Evolutionary conservation across 2,888 invertebrate species (phyloP).

Genomic region (Julus scandinavius): DNA sequence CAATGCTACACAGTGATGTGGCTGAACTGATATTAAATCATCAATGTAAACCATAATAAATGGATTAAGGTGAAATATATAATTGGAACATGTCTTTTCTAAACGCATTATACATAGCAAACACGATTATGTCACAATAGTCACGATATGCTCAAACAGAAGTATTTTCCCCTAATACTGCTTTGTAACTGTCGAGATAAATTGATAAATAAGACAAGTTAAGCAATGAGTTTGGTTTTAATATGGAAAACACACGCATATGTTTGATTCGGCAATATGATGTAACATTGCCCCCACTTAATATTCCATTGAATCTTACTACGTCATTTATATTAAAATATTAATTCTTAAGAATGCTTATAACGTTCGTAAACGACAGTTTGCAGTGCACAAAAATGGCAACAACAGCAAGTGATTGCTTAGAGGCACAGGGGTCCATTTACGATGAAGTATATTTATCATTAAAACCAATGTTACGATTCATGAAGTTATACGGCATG

Average conservation of each 20-base stretch:
- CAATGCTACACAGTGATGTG: too few species aligned
- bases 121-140: too few species aligned
- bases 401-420: not conserved
- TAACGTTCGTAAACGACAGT: not conserved
- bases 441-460: not conserved
- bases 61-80: too few species aligned
- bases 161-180: too few species aligned
- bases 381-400: not conserved
- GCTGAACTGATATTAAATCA: too few species aligned
- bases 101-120: too few species aligned
- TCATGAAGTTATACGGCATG: not conserved
- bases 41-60: too few species aligned
- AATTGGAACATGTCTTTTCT: too few species aligned
- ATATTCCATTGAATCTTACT: not conserved
- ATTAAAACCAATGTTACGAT: not conserved
- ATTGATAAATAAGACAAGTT: too few species aligned
- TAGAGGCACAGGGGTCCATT: not conserved
- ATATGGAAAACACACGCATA: not conserved
- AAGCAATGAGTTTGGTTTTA: not conserved
- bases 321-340: not conserved
- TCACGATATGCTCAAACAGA: too few species aligned
- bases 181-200: too few species aligned
- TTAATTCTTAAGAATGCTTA: not conserved
- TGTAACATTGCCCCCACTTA: not conserved
- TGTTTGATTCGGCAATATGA: not conserved